Conservation (phyloP, 2,113 vertebrate species). For the Cavia porcellus region DNA sequence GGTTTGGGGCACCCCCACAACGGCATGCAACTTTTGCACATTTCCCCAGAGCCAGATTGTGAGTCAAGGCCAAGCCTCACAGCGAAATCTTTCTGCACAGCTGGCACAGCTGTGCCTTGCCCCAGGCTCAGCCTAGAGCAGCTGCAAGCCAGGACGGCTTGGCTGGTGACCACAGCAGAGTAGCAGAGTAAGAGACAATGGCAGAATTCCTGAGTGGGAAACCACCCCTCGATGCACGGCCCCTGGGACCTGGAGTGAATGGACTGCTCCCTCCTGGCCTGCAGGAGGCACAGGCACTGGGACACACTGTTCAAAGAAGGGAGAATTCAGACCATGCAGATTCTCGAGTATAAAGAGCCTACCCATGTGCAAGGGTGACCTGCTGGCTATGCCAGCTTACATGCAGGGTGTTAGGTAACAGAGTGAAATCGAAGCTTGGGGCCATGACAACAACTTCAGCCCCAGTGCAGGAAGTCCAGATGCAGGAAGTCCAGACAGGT, state of each 20-base stretch:
- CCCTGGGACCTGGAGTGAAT: not conserved
- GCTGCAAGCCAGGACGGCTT: constrained; percentile 34
- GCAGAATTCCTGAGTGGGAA: constrained; percentile 47
- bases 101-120: constrained; percentile 71
- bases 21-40: constrained; percentile 38
- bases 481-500: not conserved
- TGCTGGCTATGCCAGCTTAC: not conserved
- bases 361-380: not conserved
- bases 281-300: not conserved
- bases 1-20: constrained; percentile 54
- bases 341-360: constrained; percentile 53
- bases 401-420: not conserved
- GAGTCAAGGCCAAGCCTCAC: constrained; percentile 35
- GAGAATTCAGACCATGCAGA: not conserved
- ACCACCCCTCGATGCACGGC: not conserved
- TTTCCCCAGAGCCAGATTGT: constrained; percentile 64
- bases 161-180: not conserved
- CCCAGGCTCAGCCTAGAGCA: constrained; percentile 52
- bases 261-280: not conserved
- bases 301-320: not conserved
- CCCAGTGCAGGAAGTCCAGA: too few species aligned
- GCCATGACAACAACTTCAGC: too few species aligned
- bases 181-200: constrained; percentile 27
- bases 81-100: constrained; percentile 55
- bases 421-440: constrained; percentile 13